A percentile compares a stretch with the other conserved stretches of the same genome.
These are phyloP conservation scores for Ryuthela nishihirai DNA, from an alignment of 2,888 invertebrate genomes.

Conservation along the genomic window DNA sequence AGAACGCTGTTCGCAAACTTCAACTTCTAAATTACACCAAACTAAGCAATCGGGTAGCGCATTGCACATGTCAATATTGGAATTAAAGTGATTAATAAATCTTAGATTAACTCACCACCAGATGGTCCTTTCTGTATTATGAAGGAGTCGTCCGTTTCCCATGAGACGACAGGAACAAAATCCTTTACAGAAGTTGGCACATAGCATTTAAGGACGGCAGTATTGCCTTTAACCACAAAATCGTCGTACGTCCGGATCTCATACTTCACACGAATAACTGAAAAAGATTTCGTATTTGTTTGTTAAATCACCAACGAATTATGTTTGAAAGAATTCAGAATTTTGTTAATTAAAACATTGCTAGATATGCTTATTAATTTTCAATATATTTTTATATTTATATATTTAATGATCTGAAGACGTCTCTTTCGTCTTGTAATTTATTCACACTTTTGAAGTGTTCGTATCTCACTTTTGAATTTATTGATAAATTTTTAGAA, in stretches of 20 bases:
- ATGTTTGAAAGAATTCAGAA: no score
- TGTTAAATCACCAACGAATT: no score
- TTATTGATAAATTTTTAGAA: no score
- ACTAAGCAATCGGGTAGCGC: no score
- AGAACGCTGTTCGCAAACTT: no score
- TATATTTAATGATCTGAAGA: no score
- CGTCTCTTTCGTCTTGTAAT: no score
- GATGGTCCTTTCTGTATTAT: conserved; percentile 20
- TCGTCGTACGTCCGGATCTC: conserved; percentile 48
- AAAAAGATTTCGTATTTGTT: no score
- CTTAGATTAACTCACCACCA: conserved; percentile 18
- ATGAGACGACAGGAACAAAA: conserved; percentile 43
- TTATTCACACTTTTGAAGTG: no score
- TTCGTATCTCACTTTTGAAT: no score
- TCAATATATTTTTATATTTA: background rate
- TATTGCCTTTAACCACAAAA: conserved; percentile 48
- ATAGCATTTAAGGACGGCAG: conserved; percentile 50
- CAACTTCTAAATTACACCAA: no score
- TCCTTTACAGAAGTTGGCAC: conserved; percentile 44
- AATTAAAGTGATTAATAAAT: background rate
- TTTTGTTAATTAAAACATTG: background rate
- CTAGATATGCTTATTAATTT: background rate
- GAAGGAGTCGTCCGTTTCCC: conserved; percentile 40
- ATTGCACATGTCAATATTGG: no score
- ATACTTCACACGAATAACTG: conserved; percentile 43